These are phyloP conservation scores for Hycleus phaleratus DNA, from an alignment of 1,140 invertebrate genomes.

Conservation along the genomic window DNA sequence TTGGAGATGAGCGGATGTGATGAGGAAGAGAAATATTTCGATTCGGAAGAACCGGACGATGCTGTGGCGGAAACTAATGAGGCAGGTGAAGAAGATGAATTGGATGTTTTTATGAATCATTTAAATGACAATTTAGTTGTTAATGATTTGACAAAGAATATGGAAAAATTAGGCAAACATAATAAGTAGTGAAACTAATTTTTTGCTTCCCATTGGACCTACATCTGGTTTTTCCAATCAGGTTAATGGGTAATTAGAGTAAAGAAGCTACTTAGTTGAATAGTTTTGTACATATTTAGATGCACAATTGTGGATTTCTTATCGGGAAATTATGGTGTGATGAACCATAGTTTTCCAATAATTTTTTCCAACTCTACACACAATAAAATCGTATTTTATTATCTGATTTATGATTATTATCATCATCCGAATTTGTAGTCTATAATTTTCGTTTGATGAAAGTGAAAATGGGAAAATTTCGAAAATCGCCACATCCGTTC, in stretches of 20 bases:
- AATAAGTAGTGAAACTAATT: no score
- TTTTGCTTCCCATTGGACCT: no score
- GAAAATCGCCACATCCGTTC: no score
- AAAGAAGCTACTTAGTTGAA: conserved; percentile 12
- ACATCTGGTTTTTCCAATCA: conserved; percentile 6
- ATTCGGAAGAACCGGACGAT: conserved; percentile 62
- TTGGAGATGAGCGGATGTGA: conserved; percentile 60
- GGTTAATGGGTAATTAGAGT: conserved; percentile 25
- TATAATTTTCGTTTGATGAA: no score
- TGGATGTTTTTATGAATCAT: conserved; percentile 66
- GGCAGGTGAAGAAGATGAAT: conserved; percentile 52
- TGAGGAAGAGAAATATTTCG: conserved; percentile 85
- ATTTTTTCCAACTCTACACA: no score
- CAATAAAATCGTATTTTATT: no score
- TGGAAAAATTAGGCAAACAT: conserved; percentile 20
- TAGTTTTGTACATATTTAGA: conserved; percentile 22
- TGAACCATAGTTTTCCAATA: no score
- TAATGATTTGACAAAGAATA: conserved; percentile 29
- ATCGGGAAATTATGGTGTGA: background rate
- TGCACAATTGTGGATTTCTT: conserved; percentile 21
- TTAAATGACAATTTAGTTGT: conserved; percentile 45
- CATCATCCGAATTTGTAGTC: no score
- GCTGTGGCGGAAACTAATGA: conserved; percentile 40
- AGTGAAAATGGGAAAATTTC: no score
- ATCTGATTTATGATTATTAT: no score